Evolutionary conservation across 2,113 vertebrate genomes (phyloP), one percentile per base, ranked within the genome.

Genomic region (Chauna torquata): DNA sequence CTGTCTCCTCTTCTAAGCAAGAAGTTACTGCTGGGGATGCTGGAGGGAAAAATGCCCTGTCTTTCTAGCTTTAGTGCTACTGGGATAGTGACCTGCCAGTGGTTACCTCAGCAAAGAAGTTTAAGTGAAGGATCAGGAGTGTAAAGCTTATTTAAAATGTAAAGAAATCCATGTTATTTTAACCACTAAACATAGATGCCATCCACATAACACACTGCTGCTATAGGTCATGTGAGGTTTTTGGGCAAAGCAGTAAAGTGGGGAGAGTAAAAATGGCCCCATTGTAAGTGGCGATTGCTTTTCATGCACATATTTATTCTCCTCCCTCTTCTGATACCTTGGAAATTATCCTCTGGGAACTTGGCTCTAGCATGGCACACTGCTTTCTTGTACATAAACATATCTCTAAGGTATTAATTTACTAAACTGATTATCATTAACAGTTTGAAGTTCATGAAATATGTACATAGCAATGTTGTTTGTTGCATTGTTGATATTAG

Each of bases 331-430:
- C 66, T 95, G 45, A 82, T 32, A 25, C 85, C 65, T 96, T 83
- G 88, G 65, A 96, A 92, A 61, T 54, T 74, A 58, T 87, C 97
- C 84, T 91, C 49, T 82, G 97, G 97, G 97, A 97, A 47, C 96
- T 96, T 17, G 0, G 9, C 89, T 96, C 88, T 90, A 85, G 64
- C 45, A 38, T 84, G 66, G 55, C 86, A 59, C 40, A 44, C 52
- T 86, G 75, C 82, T 97, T 95, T 74, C 86, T 88, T 96, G 90
- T 86, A 64, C 62, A 79, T 97, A 94, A 96, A 92, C 59, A 66
- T 85, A 57, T 98, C 97, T 96, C 96, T 36, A 54, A 94, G 97
- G 97, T 94, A 91, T 97, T 98, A 94, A 97, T 98, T 98, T 98
- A 88, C 88, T 16, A 16, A 82, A 82, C 42, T 83, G 94, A 65